Percentiles rank a stretch among this genome's conserved stretches.
Conservation (phyloP, 2,888 invertebrate species). For the Clitarchus hookeri region DNA sequence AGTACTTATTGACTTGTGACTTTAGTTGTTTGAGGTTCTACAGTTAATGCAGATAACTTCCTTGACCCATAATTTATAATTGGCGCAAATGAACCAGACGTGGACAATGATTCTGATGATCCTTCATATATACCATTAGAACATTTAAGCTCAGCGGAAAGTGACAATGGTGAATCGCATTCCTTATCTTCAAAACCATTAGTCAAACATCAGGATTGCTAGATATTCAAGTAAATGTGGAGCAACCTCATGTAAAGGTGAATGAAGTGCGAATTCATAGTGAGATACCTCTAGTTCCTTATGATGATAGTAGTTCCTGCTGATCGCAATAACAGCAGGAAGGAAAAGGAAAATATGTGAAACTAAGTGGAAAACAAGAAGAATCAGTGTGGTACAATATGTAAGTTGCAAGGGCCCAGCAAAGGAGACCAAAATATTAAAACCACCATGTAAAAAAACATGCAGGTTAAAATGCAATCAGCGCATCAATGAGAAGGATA, state of each 20-base stretch:
- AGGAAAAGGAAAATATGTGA: background rate
- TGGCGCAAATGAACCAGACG: background rate
- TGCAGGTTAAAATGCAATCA: background rate
- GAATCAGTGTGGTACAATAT: background rate
- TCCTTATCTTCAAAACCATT: background rate
- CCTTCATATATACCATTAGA: background rate
- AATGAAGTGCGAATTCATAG: background rate
- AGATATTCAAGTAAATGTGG: background rate
- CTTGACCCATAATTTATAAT: background rate
- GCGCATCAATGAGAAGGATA: background rate
- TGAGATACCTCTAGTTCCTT: background rate
- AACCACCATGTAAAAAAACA: background rate
- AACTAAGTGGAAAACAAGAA: constrained; percentile 16
- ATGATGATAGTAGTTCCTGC: background rate
- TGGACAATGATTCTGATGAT: background rate
- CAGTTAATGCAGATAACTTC: no score
- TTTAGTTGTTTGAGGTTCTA: no score
- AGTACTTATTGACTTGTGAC: no score
- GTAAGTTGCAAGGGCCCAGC: background rate
- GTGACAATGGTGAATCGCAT: background rate
- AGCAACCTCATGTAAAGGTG: background rate
- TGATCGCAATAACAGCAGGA: background rate
- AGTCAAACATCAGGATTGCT: background rate
- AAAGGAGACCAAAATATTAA: background rate
- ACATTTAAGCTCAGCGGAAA: background rate